Evolutionary conservation across 2,797 vertebrate genomes (phyloP).

Genomic region (Rachycentron canadum): DNA sequence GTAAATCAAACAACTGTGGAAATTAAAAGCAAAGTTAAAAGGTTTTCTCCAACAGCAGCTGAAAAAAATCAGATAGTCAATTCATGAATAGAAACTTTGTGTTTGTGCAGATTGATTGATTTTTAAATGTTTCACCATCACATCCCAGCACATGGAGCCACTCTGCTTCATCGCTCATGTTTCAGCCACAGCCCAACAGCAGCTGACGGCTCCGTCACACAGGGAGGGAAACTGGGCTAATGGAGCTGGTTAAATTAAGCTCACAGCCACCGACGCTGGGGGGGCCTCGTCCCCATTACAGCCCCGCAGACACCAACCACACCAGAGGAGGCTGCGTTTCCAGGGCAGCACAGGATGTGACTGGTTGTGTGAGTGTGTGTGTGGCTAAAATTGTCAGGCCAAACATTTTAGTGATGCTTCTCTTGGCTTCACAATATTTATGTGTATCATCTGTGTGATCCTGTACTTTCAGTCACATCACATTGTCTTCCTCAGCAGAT

Average conservation of each 20-base stretch:
- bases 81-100: no score
- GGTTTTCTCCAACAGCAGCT: no score
- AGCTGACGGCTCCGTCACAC: no score
- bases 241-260: slow-evolving; percentile 72
- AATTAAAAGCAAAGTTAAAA: no score
- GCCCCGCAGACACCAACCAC: slow-evolving; percentile 19
- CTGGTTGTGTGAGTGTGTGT: slow-evolving; percentile 32
- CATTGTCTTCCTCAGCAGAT: neutral
- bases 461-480: neutral
- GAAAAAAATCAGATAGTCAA: no score
- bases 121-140: no score
- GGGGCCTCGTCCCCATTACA: slow-evolving; percentile 75
- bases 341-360: slow-evolving; percentile 62
- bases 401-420: neutral
- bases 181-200: no score
- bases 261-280: slow-evolving; percentile 47
- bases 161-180: no score
- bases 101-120: no score
- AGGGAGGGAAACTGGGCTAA: slow-evolving; percentile 69
- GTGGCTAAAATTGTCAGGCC: neutral
- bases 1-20: no score
- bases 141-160: no score
- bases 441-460: neutral
- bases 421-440: no score
- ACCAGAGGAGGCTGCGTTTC: slow-evolving; percentile 57